Base-by-base conservation (phyloP, 2,113 vertebrate genomes). In the Anguilla rostrata region DNA sequence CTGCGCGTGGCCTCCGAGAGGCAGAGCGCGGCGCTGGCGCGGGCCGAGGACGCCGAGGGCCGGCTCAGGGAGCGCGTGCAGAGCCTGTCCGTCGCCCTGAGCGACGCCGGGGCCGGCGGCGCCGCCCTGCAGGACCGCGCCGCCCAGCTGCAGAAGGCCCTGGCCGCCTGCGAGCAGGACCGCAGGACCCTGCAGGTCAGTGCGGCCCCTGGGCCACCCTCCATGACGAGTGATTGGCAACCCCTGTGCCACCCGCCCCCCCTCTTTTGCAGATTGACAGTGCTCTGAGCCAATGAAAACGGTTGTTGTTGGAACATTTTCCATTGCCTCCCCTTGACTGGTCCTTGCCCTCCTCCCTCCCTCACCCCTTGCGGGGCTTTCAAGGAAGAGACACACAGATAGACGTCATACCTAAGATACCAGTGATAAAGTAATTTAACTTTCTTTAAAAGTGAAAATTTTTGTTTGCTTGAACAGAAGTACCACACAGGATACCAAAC, bases 111-210 rank as follows among this genome's bases (percentile, higher is more conserved):
- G 26, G 78, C 39, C 87, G 92, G 88, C 41, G 91, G 87, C 0
- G 93, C 89, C 57, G 86, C 88, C 39, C 91, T 96, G 43, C 93
- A 95, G 88, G 95, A 96, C 83, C 94, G 95, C 84, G 83, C 92
- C 15, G 85, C 78, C 2, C 94, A 95, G 88, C 93, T 96, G 71
- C 95, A 96, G 88, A 92, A 92, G 63, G 93, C 92, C 5, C 90
- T 97, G 88, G 91, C 90, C 2, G 91, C 92, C 85, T 94, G 94
- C 0, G 94, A 96, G 90, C 93, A 94, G 29, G 95, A 97, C 85
- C 92, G 94, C 49, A 90, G 93, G 82, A 90, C 94, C 84, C 89
- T 96, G 83, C 96, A 97, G 96, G 96, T 96, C 92, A 86, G 83
- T 49, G 8, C 26, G 57, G 57, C 39, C 46, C 53, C 26, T 8